phyloP scores from a whole-genome alignment of 2,888 invertebrate genomes.

The Dioctria linearis region DNA sequence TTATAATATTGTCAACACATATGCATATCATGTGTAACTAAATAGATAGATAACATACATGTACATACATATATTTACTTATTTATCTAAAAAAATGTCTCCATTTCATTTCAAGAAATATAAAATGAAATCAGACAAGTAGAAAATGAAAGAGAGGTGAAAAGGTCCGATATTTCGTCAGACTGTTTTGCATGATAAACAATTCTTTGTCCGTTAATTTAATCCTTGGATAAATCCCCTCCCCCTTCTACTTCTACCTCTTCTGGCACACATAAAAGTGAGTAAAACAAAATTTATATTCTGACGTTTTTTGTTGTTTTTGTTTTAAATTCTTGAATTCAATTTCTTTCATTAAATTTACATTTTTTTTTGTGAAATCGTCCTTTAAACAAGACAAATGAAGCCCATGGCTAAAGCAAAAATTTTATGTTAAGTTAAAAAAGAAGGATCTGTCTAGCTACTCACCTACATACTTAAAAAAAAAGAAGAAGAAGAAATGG shows the following conservation, averaged over 20 bases:
- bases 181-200: slow-evolving; percentile 12
- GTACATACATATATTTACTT: too few species aligned
- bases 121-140: slow-evolving; percentile 29
- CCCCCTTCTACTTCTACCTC: neutral
- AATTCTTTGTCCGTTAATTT: neutral
- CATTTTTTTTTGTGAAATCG: slow-evolving; percentile 17
- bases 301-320: neutral
- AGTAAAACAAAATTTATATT: slow-evolving; percentile 9
- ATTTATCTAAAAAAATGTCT: neutral
- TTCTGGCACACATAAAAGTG: neutral
- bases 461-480: too few species aligned
- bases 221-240: neutral
- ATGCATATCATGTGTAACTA: too few species aligned
- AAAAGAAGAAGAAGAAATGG: too few species aligned
- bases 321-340: slow-evolving; percentile 11
- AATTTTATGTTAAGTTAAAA: too few species aligned
- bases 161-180: neutral
- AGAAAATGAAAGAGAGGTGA: too few species aligned
- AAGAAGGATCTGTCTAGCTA: too few species aligned
- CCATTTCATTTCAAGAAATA: slow-evolving; percentile 9
- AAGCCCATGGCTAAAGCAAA: neutral
- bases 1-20: neutral
- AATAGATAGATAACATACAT: too few species aligned
- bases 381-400: neutral
- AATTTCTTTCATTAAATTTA: slow-evolving; percentile 26